phyloP scores from a whole-genome alignment of 2,113 vertebrate genomes.

The human region GRCh38 chr3:113732501-113733000 shows the following conservation, averaged over 20 bases:
- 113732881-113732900: not conserved
- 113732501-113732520: not conserved
- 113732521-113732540: not conserved
- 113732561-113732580: not conserved
- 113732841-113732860: not conserved
- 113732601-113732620: not conserved
- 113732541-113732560: not conserved
- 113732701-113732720: slow-evolving; percentile 12
- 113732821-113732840: not conserved
- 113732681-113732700: not conserved
- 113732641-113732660: not conserved
- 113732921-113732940: not conserved
- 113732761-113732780: not conserved
- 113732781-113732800: not conserved
- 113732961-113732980: not conserved
- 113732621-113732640: not conserved
- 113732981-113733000: not conserved
- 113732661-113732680: not conserved
- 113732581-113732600: not conserved
- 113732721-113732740: not conserved
- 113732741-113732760: not conserved
- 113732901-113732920: not conserved
- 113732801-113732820: not conserved
- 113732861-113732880: not conserved
- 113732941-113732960: not conserved